A percentile compares a stretch with the other conserved stretches of the same genome.
Evolutionary conservation across 2,888 invertebrate species (phyloP).

Genomic region (Eueremaeus valkanovi): DNA sequence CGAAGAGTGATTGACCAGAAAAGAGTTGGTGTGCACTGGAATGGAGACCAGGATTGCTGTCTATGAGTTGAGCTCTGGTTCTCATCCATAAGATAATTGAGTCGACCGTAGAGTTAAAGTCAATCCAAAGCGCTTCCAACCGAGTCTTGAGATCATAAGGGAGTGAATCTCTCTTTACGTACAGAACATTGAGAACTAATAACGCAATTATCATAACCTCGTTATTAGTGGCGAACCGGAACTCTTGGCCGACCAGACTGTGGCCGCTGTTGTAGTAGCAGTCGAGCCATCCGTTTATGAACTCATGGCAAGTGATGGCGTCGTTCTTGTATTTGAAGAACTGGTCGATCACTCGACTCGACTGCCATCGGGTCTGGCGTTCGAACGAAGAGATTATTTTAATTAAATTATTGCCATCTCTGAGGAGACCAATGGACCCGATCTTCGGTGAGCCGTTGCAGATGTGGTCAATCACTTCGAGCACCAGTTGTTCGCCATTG

Average conservation of each 20-base stretch:
- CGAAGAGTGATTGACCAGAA: constrained; percentile 32
- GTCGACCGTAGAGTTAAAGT: constrained; percentile 14
- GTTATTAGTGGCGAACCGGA: constrained; percentile 12
- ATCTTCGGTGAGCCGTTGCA: constrained; percentile 2
- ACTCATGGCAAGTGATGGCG: background rate
- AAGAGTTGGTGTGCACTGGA: constrained; percentile 33
- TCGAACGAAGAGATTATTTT: constrained; percentile 12
- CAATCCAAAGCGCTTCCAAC: constrained; percentile 33
- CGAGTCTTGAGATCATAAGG: constrained; percentile 32
- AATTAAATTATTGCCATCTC: constrained; percentile 11
- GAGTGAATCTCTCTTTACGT: constrained; percentile 27
- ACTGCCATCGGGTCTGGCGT: constrained; percentile 27
- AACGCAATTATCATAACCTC: constrained; percentile 14
- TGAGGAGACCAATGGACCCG: background rate
- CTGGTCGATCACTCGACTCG: constrained; percentile 13
- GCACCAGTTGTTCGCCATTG: background rate
- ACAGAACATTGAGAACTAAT: constrained; percentile 23
- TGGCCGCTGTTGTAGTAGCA: background rate
- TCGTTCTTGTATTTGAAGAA: constrained; percentile 34
- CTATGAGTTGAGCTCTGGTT: constrained; percentile 36
- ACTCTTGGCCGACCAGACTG: background rate
- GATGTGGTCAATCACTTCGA: constrained; percentile 27
- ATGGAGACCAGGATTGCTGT: constrained; percentile 18
- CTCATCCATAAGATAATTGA: constrained; percentile 17
- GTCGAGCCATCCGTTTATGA: constrained; percentile 24